A percentile compares a stretch with the other conserved stretches of the same genome.
Conservation (phyloP, 2,113 vertebrate genomes). For the Loxodonta africana region DNA sequence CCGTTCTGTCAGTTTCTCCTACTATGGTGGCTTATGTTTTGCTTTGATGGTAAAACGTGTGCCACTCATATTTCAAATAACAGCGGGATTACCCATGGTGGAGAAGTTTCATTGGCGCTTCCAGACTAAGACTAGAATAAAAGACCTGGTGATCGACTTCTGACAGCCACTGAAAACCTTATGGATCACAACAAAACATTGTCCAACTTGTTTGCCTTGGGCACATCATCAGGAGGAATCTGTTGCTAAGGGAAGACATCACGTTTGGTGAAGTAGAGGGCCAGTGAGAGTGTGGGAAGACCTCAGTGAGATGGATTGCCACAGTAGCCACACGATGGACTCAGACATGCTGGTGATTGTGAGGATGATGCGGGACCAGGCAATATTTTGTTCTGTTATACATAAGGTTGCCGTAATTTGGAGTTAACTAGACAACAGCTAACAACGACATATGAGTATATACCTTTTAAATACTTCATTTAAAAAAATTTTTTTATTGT, state of each 20-base stretch:
- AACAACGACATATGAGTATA: background rate
- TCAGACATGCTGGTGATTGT: background rate
- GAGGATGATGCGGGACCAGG: background rate
- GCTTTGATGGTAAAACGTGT: background rate
- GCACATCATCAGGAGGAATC: background rate
- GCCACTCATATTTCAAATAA: background rate
- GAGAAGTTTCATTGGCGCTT: background rate
- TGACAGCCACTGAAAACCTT: background rate
- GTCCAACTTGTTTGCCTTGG: background rate
- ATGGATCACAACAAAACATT: background rate
- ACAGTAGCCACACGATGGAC: background rate
- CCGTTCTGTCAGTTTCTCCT: background rate
- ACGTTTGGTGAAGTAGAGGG: background rate
- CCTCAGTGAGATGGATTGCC: too few species aligned
- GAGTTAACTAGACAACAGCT: too few species aligned
- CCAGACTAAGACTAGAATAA: background rate
- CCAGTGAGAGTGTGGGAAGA: too few species aligned
- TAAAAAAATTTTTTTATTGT: too few species aligned
- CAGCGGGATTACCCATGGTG: background rate
- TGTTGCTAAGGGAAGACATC: background rate
- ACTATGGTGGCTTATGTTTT: background rate
- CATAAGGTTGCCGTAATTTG: too few species aligned
- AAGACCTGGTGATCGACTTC: background rate
- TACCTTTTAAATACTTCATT: slow-evolving; percentile 14
- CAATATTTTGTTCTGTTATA: background rate